Base-by-base conservation (phyloP, 2,113 vertebrate genomes). In the Apodemus sylvaticus region DNA sequence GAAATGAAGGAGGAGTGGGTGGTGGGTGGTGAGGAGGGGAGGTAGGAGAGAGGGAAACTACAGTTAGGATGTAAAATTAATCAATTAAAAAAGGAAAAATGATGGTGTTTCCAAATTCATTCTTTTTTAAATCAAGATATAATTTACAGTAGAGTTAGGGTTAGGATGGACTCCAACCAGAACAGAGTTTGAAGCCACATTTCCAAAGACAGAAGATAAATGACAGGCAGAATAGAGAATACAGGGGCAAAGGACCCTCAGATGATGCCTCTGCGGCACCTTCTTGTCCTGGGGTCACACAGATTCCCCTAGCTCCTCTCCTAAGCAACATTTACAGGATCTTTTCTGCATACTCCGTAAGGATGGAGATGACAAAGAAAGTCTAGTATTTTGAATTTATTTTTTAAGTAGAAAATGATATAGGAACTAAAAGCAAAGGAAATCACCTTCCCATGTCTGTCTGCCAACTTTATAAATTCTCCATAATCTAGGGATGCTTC, bases 391-490 rank as follows among this genome's bases (percentile, higher is more conserved):
- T 87, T 42, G 45, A 73, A n/a, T n/a, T n/a, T n/a, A 71, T 66
- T 24, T 58, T 53, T 93, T 88, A 81, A 91, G 90, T 86, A 10
- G 29, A 92, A 95, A 96, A 45, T 68, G 10, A 86, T 92, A 93
- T 22, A 96, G 74, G 95, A 94, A 96, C 60, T 70, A n/a, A 82
- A 94, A 1, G 53, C 26, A 26, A 90, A 91, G 55, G n/a, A 91
- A 95, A 95, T 93, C 74, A 93, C 10, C 45, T 93, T 96, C 90
- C 91, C 68, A 79, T 83, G 88, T 89, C 71, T 96, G 86, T 81
- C 93, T 93, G 74, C 34, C 64, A 85, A 85, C 79, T 95, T 95
- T 90, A 93, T 96, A 94, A 97, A 97, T 95, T 94, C 90, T 82
- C 70, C 11, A 31, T 96, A 97, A 97, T 97, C 93, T 92, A 78